A percentile compares a stretch with the other conserved stretches of the same genome.
These are phyloP conservation scores for Drosophila ezoana DNA, from an alignment of 2,888 invertebrate species.

Conservation along the genomic window DNA sequence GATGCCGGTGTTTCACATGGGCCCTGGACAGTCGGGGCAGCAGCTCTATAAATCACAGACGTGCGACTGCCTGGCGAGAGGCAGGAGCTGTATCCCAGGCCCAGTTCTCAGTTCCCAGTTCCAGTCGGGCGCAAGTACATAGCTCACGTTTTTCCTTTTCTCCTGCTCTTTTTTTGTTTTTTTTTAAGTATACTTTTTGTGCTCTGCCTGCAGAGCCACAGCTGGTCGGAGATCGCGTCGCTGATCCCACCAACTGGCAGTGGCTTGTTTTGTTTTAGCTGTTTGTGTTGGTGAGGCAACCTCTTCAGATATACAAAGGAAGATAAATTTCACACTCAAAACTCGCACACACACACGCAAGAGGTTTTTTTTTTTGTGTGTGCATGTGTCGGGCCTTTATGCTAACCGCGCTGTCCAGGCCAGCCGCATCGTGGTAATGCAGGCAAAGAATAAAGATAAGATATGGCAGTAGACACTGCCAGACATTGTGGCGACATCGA, in stretches of 20 bases:
- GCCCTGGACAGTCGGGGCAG: constrained; percentile 32
- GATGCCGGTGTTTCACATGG: constrained; percentile 20
- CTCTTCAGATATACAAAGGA: constrained; percentile 82
- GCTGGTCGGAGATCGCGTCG: constrained; percentile 61
- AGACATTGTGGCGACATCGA: constrained; percentile 83
- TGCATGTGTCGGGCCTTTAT: constrained; percentile 55
- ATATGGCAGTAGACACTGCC: constrained; percentile 82
- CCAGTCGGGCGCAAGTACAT: constrained; percentile 54
- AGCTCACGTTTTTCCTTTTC: constrained; percentile 75
- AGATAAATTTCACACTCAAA: constrained; percentile 79
- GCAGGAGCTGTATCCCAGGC: constrained; percentile 51
- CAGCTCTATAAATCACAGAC: constrained; percentile 79
- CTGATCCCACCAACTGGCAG: constrained; percentile 59
- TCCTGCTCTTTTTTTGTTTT: constrained; percentile 40
- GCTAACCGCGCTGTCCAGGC: constrained; percentile 56
- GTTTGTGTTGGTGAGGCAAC: constrained; percentile 67
- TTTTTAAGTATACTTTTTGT: constrained; percentile 13
- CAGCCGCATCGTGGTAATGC: constrained; percentile 8
- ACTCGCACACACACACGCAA: constrained; percentile 12
- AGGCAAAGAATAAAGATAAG: constrained; percentile 77
- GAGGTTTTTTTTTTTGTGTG: background rate
- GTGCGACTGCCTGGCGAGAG: constrained; percentile 60
- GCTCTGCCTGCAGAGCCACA: constrained; percentile 42
- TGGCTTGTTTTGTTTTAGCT: constrained; percentile 65
- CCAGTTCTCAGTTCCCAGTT: constrained; percentile 29